Base-by-base conservation (phyloP, 2,113 vertebrate species). In the Origma solitaria region DNA sequence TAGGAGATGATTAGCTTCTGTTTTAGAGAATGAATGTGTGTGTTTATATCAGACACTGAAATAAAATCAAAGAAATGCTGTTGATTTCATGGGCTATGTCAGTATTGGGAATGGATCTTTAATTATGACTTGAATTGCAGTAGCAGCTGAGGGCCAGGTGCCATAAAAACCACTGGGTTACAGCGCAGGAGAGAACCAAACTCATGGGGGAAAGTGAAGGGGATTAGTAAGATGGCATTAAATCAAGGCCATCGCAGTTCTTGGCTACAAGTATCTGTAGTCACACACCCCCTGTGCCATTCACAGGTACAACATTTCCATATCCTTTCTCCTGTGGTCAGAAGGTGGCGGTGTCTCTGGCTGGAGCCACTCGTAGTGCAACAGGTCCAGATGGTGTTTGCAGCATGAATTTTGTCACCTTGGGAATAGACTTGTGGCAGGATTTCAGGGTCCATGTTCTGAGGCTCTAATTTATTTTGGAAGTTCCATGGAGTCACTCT, bases 21-120 rank as follows among this genome's bases (percentile, higher is more conserved):
- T 73, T 92, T 84, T 65, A 95, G 77, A 4, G 4, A 42, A 27
- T 78, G n/a, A 83, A 81, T 47, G 30, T 62, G 24, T 73, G 76
- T 31, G 33, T 47, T 83, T 97, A 58, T 81, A 93, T 94, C 71
- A 88, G 93, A 73, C 38, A 62, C 54, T 92, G 88, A 93, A 94
- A 90, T 93, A 83, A 94, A 97, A 92, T 90, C 90, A 93, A 95
- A 88, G 76, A 78, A 93, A 70, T 70, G 42, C 45, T 73, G 82
- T 83, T 88, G 82, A 50, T 90, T 96, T 96, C 93, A 88, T 88
- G 76, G 68, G 9, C 9, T 93, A 19, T 88, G 64, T 81, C 88
- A 70, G 86, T 62, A 28, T 12, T 83, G 71, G 86, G 51, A 83
- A 81, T 64, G 58, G 80, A 66, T 92, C 71, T 93, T 94, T 93